phyloP scores from a whole-genome alignment of 2,888 invertebrate genomes.

The Marasmarcha lunaedactyla region DNA sequence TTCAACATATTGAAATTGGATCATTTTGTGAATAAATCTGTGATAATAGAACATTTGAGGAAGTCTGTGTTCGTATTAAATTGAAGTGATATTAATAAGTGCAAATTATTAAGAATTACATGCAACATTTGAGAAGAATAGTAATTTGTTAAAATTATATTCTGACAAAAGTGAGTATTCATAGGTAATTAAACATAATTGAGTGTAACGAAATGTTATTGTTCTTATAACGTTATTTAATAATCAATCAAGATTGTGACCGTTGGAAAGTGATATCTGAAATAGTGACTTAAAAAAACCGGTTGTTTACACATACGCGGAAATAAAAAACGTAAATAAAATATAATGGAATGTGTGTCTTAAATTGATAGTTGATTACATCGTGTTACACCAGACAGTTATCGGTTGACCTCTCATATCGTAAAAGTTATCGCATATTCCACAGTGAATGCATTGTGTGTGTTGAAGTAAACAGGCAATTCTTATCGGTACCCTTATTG shows the following conservation, averaged over 20 bases:
- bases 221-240: no score
- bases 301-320: no score
- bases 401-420: slow-evolving; percentile 32
- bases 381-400: slow-evolving; percentile 21
- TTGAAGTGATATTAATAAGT: neutral
- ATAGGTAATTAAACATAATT: no score
- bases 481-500: slow-evolving; percentile 31
- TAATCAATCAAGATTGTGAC: no score
- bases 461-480: slow-evolving; percentile 31
- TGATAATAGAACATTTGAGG: slow-evolving; percentile 29
- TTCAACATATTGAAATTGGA: slow-evolving; percentile 24
- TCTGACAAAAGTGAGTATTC: no score
- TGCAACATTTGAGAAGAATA: neutral
- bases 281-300: no score
- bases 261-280: no score
- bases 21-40: slow-evolving; percentile 30
- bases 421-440: slow-evolving; percentile 24
- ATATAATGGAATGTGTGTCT: no score
- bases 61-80: neutral
- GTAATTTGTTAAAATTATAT: no score
- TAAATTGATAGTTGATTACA: slow-evolving; percentile 16
- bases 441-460: slow-evolving; percentile 12
- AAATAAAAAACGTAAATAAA: no score
- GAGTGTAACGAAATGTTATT: no score
- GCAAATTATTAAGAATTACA: neutral